These are phyloP conservation scores for Sebastes oblongus DNA, from an alignment of 2,797 vertebrate species.

Conservation along the genomic window DNA sequence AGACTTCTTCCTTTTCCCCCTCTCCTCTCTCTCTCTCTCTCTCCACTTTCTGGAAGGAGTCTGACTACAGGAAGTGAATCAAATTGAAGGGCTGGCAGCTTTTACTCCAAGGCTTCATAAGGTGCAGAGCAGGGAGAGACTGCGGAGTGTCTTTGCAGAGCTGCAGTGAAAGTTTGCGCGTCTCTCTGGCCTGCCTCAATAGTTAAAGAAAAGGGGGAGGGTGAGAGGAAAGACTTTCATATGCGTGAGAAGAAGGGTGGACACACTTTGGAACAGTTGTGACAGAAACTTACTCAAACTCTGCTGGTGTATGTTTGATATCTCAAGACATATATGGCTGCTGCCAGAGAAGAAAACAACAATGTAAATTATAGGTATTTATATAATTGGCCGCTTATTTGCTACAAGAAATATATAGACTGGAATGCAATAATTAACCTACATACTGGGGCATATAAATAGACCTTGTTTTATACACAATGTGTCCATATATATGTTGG, in stretches of 20 bases:
- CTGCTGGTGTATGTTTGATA: constrained; percentile 44
- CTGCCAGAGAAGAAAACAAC: neutral
- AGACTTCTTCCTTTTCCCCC: constrained; percentile 65
- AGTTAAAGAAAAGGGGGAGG: constrained; percentile 64
- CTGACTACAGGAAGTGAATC: constrained; percentile 82
- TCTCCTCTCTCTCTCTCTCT: constrained; percentile 46
- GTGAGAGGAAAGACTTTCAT: constrained; percentile 53
- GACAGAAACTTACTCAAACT: constrained; percentile 56
- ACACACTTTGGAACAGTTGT: constrained; percentile 57
- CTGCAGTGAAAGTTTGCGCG: constrained; percentile 71
- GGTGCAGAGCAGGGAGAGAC: constrained; percentile 31
- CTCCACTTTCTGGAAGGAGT: constrained; percentile 73
- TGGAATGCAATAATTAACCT: neutral
- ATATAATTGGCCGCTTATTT: constrained; percentile 42
- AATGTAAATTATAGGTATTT: constrained; percentile 38
- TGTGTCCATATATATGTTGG: neutral
- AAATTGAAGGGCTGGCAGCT: constrained; percentile 76
- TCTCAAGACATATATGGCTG: constrained; percentile 30
- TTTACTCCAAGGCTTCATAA: constrained; percentile 55
- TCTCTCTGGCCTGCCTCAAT: constrained; percentile 54
- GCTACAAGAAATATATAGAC: constrained; percentile 26
- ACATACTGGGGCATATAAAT: neutral
- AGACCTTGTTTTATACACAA: neutral
- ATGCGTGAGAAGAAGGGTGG: constrained; percentile 74
- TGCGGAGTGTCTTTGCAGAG: constrained; percentile 40